Evolutionary conservation across 1,140 invertebrate species (phyloP).

Genomic region (Metaphire vulgaris): DNA sequence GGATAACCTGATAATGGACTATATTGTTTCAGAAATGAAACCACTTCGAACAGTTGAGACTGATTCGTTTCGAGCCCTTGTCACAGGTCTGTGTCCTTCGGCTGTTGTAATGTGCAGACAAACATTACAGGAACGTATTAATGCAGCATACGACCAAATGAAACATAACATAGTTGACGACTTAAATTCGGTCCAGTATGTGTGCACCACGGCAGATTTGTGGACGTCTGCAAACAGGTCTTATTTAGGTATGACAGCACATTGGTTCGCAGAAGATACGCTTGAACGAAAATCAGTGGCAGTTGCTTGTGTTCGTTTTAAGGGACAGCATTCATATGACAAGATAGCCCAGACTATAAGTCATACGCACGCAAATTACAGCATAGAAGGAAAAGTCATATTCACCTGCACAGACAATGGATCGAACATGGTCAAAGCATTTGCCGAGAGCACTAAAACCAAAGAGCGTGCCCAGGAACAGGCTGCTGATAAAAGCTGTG

Average conservation of each 20-base stretch:
- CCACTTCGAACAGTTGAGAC: no score
- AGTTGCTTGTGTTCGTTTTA: neutral
- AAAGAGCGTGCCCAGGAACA: neutral
- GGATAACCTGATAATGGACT: no score
- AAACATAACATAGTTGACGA: no score
- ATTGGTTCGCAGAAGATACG: neutral
- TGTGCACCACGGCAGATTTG: neutral
- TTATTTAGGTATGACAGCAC: neutral
- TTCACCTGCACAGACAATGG: neutral
- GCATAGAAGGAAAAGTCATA: neutral
- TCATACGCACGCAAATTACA: neutral
- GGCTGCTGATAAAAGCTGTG: neutral
- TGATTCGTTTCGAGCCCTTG: no score
- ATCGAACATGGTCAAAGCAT: conserved; percentile 1
- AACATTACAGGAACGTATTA: no score
- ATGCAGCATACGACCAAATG: no score
- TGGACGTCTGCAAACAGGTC: neutral
- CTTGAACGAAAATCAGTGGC: neutral
- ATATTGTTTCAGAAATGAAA: no score
- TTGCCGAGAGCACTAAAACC: neutral
- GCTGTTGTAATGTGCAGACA: no score
- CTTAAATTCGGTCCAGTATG: neutral
- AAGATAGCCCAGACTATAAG: neutral
- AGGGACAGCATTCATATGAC: neutral
- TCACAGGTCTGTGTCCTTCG: no score